Percentiles rank a stretch among this genome's conserved stretches.
These are phyloP conservation scores for Dorcus hopei DNA, from an alignment of 2,888 invertebrate genomes.

Conservation along the genomic window DNA sequence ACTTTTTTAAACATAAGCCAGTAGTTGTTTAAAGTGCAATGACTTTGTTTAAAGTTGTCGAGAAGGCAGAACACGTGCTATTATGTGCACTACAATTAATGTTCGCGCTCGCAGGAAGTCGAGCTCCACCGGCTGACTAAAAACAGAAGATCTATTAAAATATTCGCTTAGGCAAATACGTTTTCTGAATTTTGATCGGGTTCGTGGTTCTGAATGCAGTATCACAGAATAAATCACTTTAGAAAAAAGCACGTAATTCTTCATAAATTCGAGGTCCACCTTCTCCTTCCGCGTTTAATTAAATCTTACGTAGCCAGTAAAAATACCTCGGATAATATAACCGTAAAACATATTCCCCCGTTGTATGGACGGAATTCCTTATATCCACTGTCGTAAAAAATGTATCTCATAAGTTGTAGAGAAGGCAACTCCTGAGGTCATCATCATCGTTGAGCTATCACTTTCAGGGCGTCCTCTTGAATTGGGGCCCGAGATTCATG, in stretches of 20 bases:
- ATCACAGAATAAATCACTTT: background rate
- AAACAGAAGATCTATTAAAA: background rate
- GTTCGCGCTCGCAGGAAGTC: slow-evolving; percentile 16
- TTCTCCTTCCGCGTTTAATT: background rate
- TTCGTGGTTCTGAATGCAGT: background rate
- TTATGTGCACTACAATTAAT: slow-evolving; percentile 25
- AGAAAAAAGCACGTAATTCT: background rate
- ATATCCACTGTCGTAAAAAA: too few species aligned
- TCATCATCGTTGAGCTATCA: too few species aligned
- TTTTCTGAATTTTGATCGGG: background rate
- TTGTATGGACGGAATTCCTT: too few species aligned
- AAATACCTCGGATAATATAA: too few species aligned
- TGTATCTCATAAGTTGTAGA: too few species aligned
- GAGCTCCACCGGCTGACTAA: background rate
- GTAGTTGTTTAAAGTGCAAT: slow-evolving; percentile 23
- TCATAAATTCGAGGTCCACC: background rate
- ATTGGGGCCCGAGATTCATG: slow-evolving; percentile 33
- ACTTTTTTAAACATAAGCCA: slow-evolving; percentile 24
- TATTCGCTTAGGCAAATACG: background rate
- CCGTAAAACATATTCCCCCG: too few species aligned
- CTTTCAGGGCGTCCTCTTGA: slow-evolving; percentile 20
- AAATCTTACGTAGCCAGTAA: too few species aligned
- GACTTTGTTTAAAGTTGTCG: slow-evolving; percentile 23
- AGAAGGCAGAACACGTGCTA: slow-evolving; percentile 23
- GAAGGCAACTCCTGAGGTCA: too few species aligned